Percentiles rank a stretch among this genome's conserved stretches.
Evolutionary conservation across 2,113 vertebrate genomes (phyloP).

Genomic region (Mastomys coucha): DNA sequence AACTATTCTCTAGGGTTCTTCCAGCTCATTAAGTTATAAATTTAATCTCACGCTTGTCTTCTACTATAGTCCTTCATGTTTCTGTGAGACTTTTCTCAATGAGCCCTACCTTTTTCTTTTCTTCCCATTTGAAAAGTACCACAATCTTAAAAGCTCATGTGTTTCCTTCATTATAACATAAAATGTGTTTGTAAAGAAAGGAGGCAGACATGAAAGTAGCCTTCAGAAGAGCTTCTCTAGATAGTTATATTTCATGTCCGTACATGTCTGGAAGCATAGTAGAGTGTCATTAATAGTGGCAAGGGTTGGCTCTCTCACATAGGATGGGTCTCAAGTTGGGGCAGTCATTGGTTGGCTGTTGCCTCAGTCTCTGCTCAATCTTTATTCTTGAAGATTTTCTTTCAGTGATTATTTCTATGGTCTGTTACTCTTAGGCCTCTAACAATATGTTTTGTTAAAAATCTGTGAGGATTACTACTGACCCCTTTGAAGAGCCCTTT

Average conservation of each 20-base stretch:
- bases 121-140: background rate
- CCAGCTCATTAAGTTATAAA: background rate
- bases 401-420: no score
- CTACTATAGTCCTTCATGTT: background rate
- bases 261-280: background rate
- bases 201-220: background rate
- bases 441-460: background rate
- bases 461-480: background rate
- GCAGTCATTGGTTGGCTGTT: no score
- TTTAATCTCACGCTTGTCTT: constrained; percentile 19
- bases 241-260: background rate
- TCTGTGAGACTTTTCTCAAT: constrained; percentile 32
- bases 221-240: background rate
- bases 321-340: no score
- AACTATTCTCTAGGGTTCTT: background rate
- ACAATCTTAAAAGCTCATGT: background rate
- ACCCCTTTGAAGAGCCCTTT: background rate
- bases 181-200: background rate
- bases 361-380: no score
- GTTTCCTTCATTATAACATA: background rate
- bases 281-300: no score
- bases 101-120: background rate
- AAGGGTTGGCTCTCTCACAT: no score
- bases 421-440: background rate
- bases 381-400: no score